A percentile compares a stretch with the other conserved stretches of the same genome.
Evolutionary conservation across 35 echinoderm and acorn worm genomes (phyloP).

Genomic region (Heliocidaris erythrogramma): DNA sequence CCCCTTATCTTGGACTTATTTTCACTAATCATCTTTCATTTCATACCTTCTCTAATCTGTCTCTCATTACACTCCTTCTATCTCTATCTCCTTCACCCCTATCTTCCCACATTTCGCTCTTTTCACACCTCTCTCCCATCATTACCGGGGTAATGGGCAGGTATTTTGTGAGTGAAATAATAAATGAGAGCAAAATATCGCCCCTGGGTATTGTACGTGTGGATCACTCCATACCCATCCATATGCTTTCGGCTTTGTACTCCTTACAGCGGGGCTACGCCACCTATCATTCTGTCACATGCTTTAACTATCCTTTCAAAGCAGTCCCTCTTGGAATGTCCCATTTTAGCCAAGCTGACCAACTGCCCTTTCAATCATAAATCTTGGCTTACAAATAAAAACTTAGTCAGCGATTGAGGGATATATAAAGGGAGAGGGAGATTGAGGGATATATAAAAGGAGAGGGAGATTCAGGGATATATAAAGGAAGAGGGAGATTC

Average conservation of each 20-base stretch:
- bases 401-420: not conserved
- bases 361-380: not conserved
- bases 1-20: no score
- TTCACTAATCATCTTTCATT: not conserved
- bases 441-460: no score
- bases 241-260: not conserved
- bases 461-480: no score
- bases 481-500: no score
- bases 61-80: not conserved
- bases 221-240: not conserved
- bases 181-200: conserved; percentile 37
- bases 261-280: not conserved
- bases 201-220: conserved; percentile 24
- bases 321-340: not conserved
- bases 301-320: not conserved
- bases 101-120: not conserved
- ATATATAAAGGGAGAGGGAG: not conserved
- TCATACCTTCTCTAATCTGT: not conserved
- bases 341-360: not conserved
- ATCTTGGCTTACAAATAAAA: conserved; percentile 27
- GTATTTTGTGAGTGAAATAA: conserved; percentile 47
- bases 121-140: conserved; percentile 3
- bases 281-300: conserved; percentile 35
- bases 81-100: not conserved
- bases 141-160: conserved; percentile 26